Evolutionary conservation across 2,113 vertebrate genomes (phyloP), one percentile per base, ranked within the genome.

Genomic region (Oncorhynchus mykiss): DNA sequence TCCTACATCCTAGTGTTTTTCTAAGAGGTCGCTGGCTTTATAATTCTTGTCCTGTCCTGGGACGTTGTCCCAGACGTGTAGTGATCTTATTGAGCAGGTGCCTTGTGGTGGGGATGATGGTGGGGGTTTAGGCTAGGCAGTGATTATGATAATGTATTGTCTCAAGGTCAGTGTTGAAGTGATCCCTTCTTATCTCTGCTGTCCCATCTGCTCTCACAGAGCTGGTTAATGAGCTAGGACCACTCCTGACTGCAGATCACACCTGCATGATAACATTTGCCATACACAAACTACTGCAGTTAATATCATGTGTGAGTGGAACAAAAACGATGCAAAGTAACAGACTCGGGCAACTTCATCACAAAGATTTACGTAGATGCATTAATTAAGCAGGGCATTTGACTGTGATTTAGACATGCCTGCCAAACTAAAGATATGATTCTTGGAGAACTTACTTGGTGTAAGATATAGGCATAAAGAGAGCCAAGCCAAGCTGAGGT

Each of bases 1-100:
- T 88, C 77, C 79, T 67, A 86, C 90, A 87, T 91, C 87, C 90
- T 85, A 8, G 83, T 70, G 91, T 92, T 93, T 86, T 92, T 88
- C 70, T 80, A 67, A 25, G 67, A 71, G 72, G 76, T 71, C 84
- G 83, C 79, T 64, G 48, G 14, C 49, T 68, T 78, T 65, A 80
- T 39, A 73, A 11, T 87, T 89, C 75, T 80, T 82, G 80, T 81
- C 34, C 59, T 65, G 22, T 79, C 67, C 2, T 14, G 20, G 16
- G 31, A 34, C 5, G 31, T 34, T 34, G 31, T 34, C 31, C 31
- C 31, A 34, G 31, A 34, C 31, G 31, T 57, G 8, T 60, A 51
- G 27, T 73, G 64, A 27, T 12, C n/a, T 4, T 51, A 51, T 12
- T 60, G 14, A 20, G 18, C 20, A 34, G 31, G 31, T 34, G 5